Evolutionary conservation across 2,888 invertebrate species (phyloP).

Genomic region (Scaptomyza tumidula): DNA sequence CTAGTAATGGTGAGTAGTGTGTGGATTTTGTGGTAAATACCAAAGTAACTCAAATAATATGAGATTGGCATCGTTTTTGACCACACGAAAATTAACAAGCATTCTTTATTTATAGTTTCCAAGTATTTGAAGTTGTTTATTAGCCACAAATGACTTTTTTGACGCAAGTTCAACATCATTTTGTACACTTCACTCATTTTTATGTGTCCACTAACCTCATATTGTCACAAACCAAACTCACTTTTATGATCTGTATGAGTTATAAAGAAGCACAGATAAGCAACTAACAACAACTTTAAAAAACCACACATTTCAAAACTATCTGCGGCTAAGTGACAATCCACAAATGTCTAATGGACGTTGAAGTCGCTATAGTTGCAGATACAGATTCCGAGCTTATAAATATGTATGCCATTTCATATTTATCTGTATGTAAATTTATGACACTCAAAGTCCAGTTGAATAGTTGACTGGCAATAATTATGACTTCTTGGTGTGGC

Average conservation of each 20-base stretch:
- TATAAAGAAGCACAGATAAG: conserved; percentile 7
- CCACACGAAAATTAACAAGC: conserved; percentile 14
- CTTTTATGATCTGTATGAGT: conserved; percentile 6
- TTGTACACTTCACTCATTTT: too few species aligned
- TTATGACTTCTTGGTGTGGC: conserved; percentile 73
- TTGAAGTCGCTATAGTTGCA: conserved; percentile 9
- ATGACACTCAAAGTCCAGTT: conserved; percentile 54
- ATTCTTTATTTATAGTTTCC: conserved; percentile 18
- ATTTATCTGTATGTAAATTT: conserved; percentile 71
- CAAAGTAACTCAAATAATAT: conserved; percentile 7
- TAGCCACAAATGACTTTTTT: conserved; percentile 3
- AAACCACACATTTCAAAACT: conserved; percentile 25
- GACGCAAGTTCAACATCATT: too few species aligned
- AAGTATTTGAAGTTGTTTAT: conserved; percentile 21
- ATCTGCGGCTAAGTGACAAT: conserved; percentile 50
- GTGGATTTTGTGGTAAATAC: conserved; percentile 5
- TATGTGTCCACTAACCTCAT: conserved; percentile 15
- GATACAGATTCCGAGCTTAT: conserved; percentile 5
- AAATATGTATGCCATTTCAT: conserved; percentile 31
- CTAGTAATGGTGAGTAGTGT: conserved; percentile 23
- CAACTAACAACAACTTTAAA: background rate
- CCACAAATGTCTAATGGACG: conserved; percentile 21
- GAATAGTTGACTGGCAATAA: conserved; percentile 76
- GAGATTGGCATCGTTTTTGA: conserved; percentile 17
- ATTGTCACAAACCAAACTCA: conserved; percentile 24